Evolutionary conservation across 2,888 invertebrate genomes (phyloP), one percentile per base, ranked within the genome.

Genomic region (Petrophora chlorosata): DNA sequence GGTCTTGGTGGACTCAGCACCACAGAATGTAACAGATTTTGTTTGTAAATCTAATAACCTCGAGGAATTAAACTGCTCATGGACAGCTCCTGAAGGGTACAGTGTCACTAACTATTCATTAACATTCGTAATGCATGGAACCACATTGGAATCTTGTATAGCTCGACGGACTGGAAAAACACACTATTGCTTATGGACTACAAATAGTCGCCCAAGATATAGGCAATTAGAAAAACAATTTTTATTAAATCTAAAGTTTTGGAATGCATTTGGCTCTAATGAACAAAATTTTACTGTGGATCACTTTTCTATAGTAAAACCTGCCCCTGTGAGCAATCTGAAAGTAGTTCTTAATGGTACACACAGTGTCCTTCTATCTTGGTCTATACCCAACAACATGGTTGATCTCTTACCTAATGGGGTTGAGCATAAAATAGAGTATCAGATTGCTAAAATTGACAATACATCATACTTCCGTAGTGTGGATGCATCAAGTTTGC

Each of bases 41-140:
- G 83, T 84, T 15, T 97, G 97, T 70, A 81, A 93, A 35, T 94
- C 95, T 7, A 85, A 92, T 56, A 95, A 97, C 74, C 94, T 95
- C 84, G 92, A 94, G 40, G 92, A 92, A 63, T 82, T 97, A 60
- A 94, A 92, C 8, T 97, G 97, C 72, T 91, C 92, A 1, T 97
- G 96, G 94, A 92, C 91, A 0, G 86, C 91, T 32, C 92, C 93
- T 0, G 66, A 68, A 1, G 56, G 87, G 83, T 93, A 47, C 23
- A 79, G 76, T 56, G 62, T 58, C 22, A 73, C 78, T 17, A 74
- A 71, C 36, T 85, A 82, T 52, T 61, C 64, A 12, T 49, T 88
- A 19, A 74, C 76, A 35, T 84, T 80, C 55, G 59, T 70, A n/a
- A 54, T 75, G 4, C 67, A 81, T 56, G 75, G 71, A 4, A 69